Percentiles rank a stretch among this genome's conserved stretches.
phyloP scores from a whole-genome alignment of 2,888 invertebrate genomes.

The Lissocephala sabroskyi region DNA sequence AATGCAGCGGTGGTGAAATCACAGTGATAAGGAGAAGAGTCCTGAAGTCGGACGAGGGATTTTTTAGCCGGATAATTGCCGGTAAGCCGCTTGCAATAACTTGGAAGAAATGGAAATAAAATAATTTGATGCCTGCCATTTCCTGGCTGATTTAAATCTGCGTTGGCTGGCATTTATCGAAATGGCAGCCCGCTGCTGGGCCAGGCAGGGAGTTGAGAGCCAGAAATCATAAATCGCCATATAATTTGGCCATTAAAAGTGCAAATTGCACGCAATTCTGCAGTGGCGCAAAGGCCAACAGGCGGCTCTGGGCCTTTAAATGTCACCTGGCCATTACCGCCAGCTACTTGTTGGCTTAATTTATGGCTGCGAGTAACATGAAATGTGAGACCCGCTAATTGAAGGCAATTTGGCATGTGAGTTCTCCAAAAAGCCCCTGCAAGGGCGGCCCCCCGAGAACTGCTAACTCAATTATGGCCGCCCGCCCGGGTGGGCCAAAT shows the following conservation, averaged over 20 bases:
- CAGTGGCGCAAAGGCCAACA: neutral
- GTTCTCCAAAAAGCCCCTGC: neutral
- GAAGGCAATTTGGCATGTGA: conserved; percentile 23
- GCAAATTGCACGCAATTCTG: conserved; percentile 33
- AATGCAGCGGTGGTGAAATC: too few relatives aligned
- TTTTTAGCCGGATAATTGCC: too few relatives aligned
- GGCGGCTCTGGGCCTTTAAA: conserved; percentile 6
- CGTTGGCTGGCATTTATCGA: too few relatives aligned
- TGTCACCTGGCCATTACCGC: conserved; percentile 22
- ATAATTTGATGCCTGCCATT: too few relatives aligned
- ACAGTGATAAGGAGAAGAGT: too few relatives aligned
- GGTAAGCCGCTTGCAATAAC: too few relatives aligned
- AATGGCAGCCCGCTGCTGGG: too few relatives aligned
- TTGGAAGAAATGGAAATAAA: too few relatives aligned
- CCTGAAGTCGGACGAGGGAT: too few relatives aligned
- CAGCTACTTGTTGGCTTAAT: conserved; percentile 35
- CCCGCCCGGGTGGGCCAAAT: too few relatives aligned
- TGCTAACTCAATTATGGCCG: conserved; percentile 28
- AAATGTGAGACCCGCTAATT: conserved; percentile 29
- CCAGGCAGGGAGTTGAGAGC: too few relatives aligned
- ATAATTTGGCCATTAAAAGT: conserved; percentile 32
- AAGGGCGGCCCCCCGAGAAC: neutral
- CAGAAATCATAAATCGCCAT: conserved; percentile 9
- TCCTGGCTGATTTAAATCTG: too few relatives aligned
- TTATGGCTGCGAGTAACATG: conserved; percentile 37